These are phyloP conservation scores for Piprites chloris DNA, from an alignment of 2,113 vertebrate genomes.

Conservation along the genomic window DNA sequence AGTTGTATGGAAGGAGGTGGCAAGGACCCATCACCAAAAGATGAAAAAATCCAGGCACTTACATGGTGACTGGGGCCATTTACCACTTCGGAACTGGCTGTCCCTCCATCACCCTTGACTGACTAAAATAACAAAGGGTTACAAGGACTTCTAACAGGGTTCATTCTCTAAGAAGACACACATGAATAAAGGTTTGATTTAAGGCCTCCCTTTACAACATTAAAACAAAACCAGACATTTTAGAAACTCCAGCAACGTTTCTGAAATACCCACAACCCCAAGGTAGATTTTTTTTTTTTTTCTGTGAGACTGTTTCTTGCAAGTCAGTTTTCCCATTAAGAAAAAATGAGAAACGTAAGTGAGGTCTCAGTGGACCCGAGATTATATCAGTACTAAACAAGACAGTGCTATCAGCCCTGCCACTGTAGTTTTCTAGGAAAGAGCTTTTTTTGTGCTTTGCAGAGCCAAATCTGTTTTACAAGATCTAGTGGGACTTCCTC, in stretches of 20 bases:
- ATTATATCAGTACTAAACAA: background rate
- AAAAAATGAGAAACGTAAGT: background rate
- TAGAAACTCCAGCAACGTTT: background rate
- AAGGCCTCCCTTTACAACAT: background rate
- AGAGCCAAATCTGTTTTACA: background rate
- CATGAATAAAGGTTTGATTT: background rate
- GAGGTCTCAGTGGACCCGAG: background rate
- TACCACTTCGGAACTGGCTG: slow-evolving; percentile 34
- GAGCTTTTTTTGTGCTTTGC: background rate
- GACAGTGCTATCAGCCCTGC: background rate
- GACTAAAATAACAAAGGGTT: slow-evolving; percentile 77
- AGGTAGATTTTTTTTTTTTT: background rate
- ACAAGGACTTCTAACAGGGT: background rate
- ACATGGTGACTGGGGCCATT: slow-evolving; percentile 59
- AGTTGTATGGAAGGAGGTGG: background rate
- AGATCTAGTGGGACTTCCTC: background rate
- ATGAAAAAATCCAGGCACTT: slow-evolving; percentile 57
- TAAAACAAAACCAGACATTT: background rate
- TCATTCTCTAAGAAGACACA: background rate
- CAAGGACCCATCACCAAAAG: slow-evolving; percentile 52
- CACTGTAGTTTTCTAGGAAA: background rate
- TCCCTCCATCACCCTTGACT: slow-evolving; percentile 65
- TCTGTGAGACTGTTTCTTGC: background rate
- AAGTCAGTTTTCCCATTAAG: background rate
- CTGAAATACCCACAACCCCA: background rate